Percentiles rank a stretch among this genome's conserved stretches.
Conservation (phyloP, 2,113 vertebrate genomes). For the Pseudopodoces humilis region DNA sequence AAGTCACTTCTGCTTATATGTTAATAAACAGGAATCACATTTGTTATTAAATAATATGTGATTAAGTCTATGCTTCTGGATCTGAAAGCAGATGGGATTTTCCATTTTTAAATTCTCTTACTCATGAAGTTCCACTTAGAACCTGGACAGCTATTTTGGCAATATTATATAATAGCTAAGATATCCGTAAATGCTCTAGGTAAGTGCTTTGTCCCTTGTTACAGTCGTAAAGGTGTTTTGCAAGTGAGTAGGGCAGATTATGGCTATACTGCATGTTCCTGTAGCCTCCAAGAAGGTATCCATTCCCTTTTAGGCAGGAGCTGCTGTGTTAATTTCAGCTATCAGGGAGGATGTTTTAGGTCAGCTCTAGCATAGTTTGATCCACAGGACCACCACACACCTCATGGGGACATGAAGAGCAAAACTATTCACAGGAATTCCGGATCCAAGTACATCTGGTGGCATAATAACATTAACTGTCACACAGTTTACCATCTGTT, state of each 20-base stretch:
- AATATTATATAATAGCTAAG: background rate
- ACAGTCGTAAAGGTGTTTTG: background rate
- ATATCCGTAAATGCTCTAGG: background rate
- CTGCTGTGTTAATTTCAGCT: background rate
- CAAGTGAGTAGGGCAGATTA: background rate
- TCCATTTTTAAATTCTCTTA: background rate
- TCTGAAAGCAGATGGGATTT: background rate
- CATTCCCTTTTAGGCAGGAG: background rate
- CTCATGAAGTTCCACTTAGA: background rate
- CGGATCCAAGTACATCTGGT: background rate
- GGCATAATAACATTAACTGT: background rate
- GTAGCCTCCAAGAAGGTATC: background rate
- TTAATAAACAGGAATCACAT: background rate
- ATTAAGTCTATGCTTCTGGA: background rate
- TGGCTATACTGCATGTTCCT: background rate
- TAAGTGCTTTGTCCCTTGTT: background rate
- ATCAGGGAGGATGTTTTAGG: background rate
- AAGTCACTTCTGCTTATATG: background rate
- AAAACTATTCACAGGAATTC: background rate
- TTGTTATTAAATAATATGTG: background rate
- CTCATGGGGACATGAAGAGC: background rate
- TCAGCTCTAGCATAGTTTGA: background rate
- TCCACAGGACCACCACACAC: background rate
- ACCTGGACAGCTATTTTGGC: background rate
- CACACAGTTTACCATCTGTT: background rate